These are phyloP conservation scores for Toxotes chatareus DNA, from an alignment of 2,113 vertebrate species.

Conservation along the genomic window DNA sequence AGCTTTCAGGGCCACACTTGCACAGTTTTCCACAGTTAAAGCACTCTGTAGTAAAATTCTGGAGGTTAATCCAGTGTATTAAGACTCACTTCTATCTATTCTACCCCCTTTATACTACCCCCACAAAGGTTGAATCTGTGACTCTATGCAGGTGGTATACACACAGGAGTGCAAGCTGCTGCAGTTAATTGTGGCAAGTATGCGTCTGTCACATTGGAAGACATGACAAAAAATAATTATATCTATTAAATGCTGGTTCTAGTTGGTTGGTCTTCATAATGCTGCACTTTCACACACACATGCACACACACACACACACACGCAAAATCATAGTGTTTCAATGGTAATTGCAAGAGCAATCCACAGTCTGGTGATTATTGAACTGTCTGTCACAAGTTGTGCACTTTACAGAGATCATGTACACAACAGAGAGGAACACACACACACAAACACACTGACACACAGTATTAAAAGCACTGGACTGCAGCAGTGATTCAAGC, in stretches of 20 bases:
- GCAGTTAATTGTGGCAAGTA: not conserved
- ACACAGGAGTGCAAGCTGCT: not conserved
- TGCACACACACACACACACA: not conserved
- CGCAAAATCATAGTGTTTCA: not conserved
- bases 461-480: not conserved
- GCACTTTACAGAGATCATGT: not conserved
- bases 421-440: not conserved
- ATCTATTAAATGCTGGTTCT: not conserved
- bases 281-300: not conserved
- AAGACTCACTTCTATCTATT: not conserved
- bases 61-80: not conserved
- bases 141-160: not conserved
- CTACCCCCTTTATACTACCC: too few species aligned
- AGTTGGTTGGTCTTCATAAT: not conserved
- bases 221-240: not conserved
- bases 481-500: constrained; percentile 6
- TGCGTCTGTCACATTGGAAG: not conserved
- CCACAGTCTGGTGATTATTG: not conserved
- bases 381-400: constrained; percentile 14
- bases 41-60: not conserved
- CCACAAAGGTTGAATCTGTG: not conserved
- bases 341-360: not conserved
- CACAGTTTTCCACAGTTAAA: too few species aligned
- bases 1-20: not conserved
- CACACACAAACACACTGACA: constrained; percentile 5